Percentiles rank a stretch among this genome's conserved stretches.
phyloP scores from a whole-genome alignment of 2,888 invertebrate genomes.

The Agonopterix alstromeriana region DNA sequence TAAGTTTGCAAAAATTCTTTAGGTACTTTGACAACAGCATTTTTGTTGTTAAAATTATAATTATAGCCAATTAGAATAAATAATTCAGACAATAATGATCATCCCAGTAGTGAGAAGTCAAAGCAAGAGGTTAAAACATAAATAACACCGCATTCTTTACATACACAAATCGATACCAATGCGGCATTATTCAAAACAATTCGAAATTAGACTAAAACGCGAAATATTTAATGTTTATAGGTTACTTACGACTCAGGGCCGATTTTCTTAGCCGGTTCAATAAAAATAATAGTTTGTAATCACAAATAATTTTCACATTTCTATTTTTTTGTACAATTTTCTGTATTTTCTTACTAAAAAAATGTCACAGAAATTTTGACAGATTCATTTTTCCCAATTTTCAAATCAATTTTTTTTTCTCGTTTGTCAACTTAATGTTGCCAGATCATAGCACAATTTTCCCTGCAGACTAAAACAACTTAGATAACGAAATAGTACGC shows the following conservation, averaged over 20 bases:
- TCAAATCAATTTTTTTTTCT: slow-evolving; percentile 31
- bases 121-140: slow-evolving; percentile 28
- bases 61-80: too few relatives aligned
- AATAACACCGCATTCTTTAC: slow-evolving; percentile 30
- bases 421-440: too few relatives aligned
- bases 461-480: too few relatives aligned
- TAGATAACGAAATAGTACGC: too few relatives aligned
- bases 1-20: too few relatives aligned
- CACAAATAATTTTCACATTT: slow-evolving; percentile 59
- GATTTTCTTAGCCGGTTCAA: slow-evolving; percentile 37
- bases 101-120: slow-evolving; percentile 20
- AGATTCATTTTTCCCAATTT: slow-evolving; percentile 45
- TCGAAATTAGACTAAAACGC: slow-evolving; percentile 12
- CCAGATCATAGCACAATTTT: too few relatives aligned
- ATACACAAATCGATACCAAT: slow-evolving; percentile 56
- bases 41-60: too few relatives aligned
- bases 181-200: slow-evolving; percentile 37
- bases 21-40: too few relatives aligned
- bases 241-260: slow-evolving; percentile 53
- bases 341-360: not conserved
- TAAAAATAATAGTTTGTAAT: slow-evolving; percentile 23
- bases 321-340: slow-evolving; percentile 27
- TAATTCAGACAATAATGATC: slow-evolving; percentile 8
- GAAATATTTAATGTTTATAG: slow-evolving; percentile 10
- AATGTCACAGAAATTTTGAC: slow-evolving; percentile 43